Percentiles rank a stretch among this genome's conserved stretches.
These are phyloP conservation scores for Heterocephalus glaber DNA, from an alignment of 2,113 vertebrate genomes.

Conservation along the genomic window DNA sequence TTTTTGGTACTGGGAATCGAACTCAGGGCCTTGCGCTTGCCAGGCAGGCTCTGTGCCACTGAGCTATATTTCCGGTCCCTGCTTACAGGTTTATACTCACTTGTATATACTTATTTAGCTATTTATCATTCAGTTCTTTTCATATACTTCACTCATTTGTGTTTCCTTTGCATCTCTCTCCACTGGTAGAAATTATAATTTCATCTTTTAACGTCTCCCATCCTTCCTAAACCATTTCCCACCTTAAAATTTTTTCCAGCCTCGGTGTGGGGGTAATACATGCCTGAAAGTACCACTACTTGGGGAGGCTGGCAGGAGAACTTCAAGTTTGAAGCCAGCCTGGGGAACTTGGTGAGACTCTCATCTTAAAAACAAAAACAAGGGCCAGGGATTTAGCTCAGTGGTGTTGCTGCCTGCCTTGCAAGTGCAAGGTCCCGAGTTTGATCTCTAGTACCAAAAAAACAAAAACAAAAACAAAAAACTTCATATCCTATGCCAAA, in stretches of 20 bases:
- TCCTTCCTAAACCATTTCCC: background rate
- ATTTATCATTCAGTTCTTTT: background rate
- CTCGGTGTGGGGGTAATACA: background rate
- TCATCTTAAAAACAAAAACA: background rate
- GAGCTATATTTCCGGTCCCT: background rate
- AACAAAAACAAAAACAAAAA: background rate
- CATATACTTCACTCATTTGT: background rate
- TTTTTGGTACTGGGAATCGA: no score
- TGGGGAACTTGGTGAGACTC: background rate
- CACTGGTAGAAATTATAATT: background rate
- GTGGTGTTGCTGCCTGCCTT: no score
- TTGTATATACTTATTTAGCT: background rate
- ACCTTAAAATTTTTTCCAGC: background rate
- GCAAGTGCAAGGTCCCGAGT: no score
- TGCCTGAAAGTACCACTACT: background rate
- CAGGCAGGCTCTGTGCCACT: no score
- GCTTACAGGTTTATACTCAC: background rate
- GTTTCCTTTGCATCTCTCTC: background rate
- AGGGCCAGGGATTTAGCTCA: no score
- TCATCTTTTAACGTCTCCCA: constrained; percentile 3
- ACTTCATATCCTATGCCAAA: background rate
- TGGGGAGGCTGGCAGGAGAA: background rate
- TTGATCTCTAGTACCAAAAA: no score
- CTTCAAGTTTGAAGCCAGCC: background rate
- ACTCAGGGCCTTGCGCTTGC: no score